These are phyloP conservation scores for Penelope pileata DNA, from an alignment of 2,113 vertebrate species.

Conservation along the genomic window DNA sequence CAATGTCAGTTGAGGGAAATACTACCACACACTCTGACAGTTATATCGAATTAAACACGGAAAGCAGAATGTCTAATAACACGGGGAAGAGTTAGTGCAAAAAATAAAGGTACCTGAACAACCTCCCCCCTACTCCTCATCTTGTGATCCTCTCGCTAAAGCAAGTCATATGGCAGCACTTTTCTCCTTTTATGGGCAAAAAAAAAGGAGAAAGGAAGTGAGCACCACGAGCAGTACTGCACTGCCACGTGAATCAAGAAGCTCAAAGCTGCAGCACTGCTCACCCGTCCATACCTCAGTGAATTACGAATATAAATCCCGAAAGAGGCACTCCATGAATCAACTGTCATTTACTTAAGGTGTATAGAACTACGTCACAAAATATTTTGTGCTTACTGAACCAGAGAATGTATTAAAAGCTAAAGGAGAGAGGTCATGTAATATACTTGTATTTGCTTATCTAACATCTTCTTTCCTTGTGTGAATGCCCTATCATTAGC, in stretches of 20 bases:
- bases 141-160: conserved; percentile 56
- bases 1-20: neutral
- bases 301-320: neutral
- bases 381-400: neutral
- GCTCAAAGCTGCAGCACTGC: neutral
- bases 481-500: neutral
- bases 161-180: conserved; percentile 62
- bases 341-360: neutral
- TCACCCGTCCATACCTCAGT: neutral
- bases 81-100: neutral
- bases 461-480: conserved; percentile 6
- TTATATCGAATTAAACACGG: conserved; percentile 22
- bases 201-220: conserved; percentile 74
- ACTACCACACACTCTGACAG: neutral
- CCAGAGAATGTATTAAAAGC: neutral
- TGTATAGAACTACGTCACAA: neutral
- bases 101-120: conserved; percentile 41
- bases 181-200: conserved; percentile 81
- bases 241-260: conserved; percentile 20
- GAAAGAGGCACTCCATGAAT: neutral
- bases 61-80: conserved; percentile 38
- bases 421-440: neutral
- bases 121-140: neutral
- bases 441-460: conserved; percentile 26
- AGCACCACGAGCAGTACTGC: conserved; percentile 3